Evolutionary conservation across 1,140 invertebrate species (phyloP).

Genomic region (Bombus impatiens): DNA sequence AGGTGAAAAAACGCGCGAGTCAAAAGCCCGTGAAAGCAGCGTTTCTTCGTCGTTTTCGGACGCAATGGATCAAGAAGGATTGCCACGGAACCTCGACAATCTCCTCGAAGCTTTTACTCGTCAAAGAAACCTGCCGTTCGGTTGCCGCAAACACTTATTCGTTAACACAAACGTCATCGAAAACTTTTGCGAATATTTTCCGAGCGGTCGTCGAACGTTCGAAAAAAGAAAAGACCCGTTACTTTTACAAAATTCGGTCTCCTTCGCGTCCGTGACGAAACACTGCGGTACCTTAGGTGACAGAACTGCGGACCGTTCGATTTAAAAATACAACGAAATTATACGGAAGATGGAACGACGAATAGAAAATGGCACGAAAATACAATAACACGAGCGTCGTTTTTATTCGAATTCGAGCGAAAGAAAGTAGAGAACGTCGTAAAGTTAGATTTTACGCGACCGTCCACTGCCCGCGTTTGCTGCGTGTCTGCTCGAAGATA

Average conservation of each 20-base stretch:
- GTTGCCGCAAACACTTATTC: constrained; percentile 10
- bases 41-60: neutral
- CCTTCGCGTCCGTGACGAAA: neutral
- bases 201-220: neutral
- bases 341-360: accelerated
- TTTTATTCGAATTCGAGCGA: too few relatives aligned
- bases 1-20: constrained; percentile 40
- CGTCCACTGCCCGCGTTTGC: neutral
- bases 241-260: too few relatives aligned
- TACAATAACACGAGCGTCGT: accelerated
- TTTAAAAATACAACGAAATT: too few relatives aligned
- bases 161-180: too few relatives aligned
- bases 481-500: neutral
- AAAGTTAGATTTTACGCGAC: neutral
- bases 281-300: accelerated
- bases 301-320: neutral
- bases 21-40: constrained; percentile 56
- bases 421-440: too few relatives aligned
- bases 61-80: constrained; percentile 53
- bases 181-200: neutral
- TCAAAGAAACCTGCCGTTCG: neutral
- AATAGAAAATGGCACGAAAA: accelerated
- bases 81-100: constrained; percentile 3
- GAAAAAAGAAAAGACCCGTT: too few relatives aligned
- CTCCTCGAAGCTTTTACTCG: neutral